These are phyloP conservation scores for Actinernus sp. DNA, from an alignment of 92 coral and sea anemone genomes.

Conservation along the genomic window DNA sequence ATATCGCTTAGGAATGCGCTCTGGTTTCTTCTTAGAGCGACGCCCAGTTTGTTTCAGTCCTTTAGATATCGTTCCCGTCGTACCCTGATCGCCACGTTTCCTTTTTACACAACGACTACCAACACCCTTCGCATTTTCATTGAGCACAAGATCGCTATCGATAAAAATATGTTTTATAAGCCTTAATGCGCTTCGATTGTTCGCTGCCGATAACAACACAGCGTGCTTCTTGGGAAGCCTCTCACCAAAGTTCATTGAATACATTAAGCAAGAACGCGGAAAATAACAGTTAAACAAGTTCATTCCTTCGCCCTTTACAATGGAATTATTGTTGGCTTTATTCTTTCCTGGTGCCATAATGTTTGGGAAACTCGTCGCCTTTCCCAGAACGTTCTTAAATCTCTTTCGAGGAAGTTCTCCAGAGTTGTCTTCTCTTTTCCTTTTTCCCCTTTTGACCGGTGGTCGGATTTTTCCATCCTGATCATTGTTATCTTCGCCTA, in stretches of 20 bases:
- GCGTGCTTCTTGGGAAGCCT: conserved; percentile 43
- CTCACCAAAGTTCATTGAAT: conserved; percentile 17
- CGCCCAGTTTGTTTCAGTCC: too few relatives aligned
- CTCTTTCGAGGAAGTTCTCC: conserved; percentile 1
- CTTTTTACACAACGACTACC: too few relatives aligned
- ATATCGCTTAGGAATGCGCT: conserved; percentile 64
- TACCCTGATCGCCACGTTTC: too few relatives aligned
- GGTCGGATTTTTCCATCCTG: too few relatives aligned
- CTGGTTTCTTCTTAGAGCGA: conserved; percentile 27
- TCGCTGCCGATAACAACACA: conserved; percentile 37
- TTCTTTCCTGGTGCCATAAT: too few relatives aligned
- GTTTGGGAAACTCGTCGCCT: too few relatives aligned
- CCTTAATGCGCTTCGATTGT: conserved; percentile 52
- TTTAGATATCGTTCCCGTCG: too few relatives aligned
- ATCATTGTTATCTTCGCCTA: too few relatives aligned
- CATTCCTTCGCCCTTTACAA: too few relatives aligned
- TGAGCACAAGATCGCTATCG: background rate
- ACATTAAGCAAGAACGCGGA: conserved; percentile 6
- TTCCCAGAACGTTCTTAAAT: background rate
- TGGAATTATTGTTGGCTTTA: too few relatives aligned
- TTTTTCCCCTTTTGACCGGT: too few relatives aligned
- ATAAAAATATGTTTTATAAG: conserved; percentile 54
- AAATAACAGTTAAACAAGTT: conserved; percentile 1
- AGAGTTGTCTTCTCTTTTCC: conserved; percentile 3
- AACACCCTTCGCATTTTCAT: conserved; percentile 5